Conservation (phyloP, 1,140 invertebrate genomes). For the Melanaphis sacchari region DNA sequence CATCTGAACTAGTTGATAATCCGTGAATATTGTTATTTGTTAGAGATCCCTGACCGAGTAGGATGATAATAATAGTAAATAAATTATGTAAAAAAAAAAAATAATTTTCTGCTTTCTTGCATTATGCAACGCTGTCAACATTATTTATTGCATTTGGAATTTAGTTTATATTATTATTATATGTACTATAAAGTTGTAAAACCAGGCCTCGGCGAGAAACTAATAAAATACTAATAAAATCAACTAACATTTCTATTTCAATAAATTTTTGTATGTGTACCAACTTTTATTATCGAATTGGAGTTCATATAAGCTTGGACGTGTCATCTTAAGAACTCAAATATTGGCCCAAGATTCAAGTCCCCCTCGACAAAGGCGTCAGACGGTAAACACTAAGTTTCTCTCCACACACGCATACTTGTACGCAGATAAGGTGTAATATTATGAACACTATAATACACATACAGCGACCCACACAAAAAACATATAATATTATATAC, state of each 20-base stretch:
- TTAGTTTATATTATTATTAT: not conserved
- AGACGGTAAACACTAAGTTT: constrained; percentile 52
- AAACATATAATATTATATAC: not conserved
- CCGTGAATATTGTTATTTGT: not conserved
- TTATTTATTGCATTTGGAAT: not conserved
- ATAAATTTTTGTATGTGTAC: constrained; percentile 43
- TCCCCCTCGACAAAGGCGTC: constrained; percentile 53
- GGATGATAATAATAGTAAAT: not conserved
- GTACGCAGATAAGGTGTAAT: constrained; percentile 46
- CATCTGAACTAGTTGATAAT: not conserved
- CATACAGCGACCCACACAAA: not conserved
- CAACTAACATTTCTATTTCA: constrained; percentile 27
- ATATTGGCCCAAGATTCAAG: constrained; percentile 53
- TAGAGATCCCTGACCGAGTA: not conserved
- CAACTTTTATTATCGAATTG: constrained; percentile 34
- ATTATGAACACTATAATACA: not conserved
- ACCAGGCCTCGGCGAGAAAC: not conserved
- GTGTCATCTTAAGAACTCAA: constrained; percentile 49
- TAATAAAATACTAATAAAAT: constrained; percentile 51
- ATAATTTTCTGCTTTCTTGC: not conserved
- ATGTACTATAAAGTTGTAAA: constrained; percentile 31
- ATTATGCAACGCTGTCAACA: not conserved
- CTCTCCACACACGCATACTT: not conserved
- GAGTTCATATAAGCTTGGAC: constrained; percentile 42
- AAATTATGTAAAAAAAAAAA: not conserved